Evolutionary conservation across 2,113 vertebrate genomes (phyloP), one percentile per base, ranked within the genome.

Genomic region (Microtus oregoni): DNA sequence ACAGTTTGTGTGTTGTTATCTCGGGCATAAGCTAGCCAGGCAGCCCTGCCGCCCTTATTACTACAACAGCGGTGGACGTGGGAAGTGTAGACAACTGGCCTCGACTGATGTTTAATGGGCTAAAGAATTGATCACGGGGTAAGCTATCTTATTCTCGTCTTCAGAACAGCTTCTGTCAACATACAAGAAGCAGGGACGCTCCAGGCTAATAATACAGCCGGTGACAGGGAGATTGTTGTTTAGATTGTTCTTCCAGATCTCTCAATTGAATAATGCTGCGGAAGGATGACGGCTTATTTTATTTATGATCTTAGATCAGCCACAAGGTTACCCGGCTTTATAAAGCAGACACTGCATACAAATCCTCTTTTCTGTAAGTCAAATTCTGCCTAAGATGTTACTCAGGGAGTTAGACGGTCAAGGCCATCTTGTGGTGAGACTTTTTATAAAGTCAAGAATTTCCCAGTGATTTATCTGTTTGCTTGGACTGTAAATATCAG

Each of bases 251-350:
- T 52, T 79, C 55, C 52, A 67, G 78, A 93, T 97, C 85, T 90
- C 95, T 95, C 95, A 76, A 85, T 85, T 97, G 97, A 91, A 79
- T 96, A 95, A 96, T 93, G 87, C 52, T 65, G 70, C 68, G 76
- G 92, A 96, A 94, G 92, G 78, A 81, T 90, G 93, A 61, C 90
- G 78, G n/a, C 63, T 82, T 82, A 47, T 86, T 95, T 96, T 96
- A 97, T 96, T 97, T 93, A 94, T 96, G 94, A 90, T 78, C 96
- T 67, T 94, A 92, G 73, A 97, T 96, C 93, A 89, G 86, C 94
- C 79, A 12, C 87, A 95, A 92, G 94, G 86, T 79, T 87, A 85
- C 83, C 38, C 96, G 94, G 79, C 83, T 94, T 95, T 76, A 52
- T 41, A 32, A 30, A 63, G 83, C 85, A 95, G 68, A 85, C 52